These are phyloP conservation scores for Tangara arthus DNA, from an alignment of 2,797 vertebrate genomes.

Conservation along the genomic window DNA sequence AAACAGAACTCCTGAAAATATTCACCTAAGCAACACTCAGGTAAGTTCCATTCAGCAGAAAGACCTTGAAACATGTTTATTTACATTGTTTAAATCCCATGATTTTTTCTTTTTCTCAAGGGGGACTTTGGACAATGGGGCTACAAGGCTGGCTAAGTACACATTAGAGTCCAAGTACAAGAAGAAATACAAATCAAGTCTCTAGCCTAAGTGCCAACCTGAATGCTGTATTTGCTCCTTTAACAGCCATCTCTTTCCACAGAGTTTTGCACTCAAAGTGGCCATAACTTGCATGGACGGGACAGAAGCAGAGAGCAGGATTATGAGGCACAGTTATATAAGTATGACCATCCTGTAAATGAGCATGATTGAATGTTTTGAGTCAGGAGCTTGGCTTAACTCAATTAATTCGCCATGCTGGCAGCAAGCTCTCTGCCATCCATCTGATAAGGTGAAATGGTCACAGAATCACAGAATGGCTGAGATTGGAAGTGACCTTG, in stretches of 20 bases:
- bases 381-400: neutral
- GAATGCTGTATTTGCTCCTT: neutral
- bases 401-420: neutral
- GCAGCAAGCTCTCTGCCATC: neutral
- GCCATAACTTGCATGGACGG: neutral
- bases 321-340: neutral
- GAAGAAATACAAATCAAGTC: neutral
- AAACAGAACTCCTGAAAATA: neutral
- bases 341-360: neutral
- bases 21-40: neutral
- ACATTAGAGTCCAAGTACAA: neutral
- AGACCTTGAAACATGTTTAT: constrained; percentile 59
- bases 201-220: neutral
- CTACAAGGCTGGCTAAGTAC: neutral
- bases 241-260: neutral
- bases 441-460: neutral
- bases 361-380: neutral
- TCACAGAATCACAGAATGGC: neutral
- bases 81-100: neutral
- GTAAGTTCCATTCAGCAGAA: neutral
- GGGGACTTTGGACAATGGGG: neutral
- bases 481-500: neutral
- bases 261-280: neutral
- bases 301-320: neutral
- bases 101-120: neutral